These are phyloP conservation scores for Zaprionus ghesquierei DNA, from an alignment of 1,140 invertebrate species.

Conservation along the genomic window DNA sequence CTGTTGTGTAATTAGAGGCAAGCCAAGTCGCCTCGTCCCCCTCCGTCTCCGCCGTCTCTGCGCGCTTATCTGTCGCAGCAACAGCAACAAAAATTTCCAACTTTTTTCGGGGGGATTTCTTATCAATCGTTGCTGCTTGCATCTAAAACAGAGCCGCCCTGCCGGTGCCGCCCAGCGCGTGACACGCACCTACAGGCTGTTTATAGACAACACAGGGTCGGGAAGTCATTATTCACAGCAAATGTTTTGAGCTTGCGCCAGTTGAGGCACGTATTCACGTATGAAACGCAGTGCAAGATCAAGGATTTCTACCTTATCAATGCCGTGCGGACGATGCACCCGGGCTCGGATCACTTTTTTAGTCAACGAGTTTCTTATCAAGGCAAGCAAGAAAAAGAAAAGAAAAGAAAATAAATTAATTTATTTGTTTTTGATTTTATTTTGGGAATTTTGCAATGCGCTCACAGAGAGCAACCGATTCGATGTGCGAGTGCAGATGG, in stretches of 20 bases:
- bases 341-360: constrained; percentile 65
- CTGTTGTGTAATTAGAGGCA: constrained; percentile 58
- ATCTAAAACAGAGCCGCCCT: constrained; percentile 18
- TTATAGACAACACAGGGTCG: constrained; percentile 39
- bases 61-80: constrained; percentile 44
- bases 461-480: not conserved
- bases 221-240: constrained; percentile 6
- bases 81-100: constrained; percentile 7
- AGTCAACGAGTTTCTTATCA: constrained; percentile 78
- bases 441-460: not conserved
- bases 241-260: constrained; percentile 50
- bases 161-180: not conserved
- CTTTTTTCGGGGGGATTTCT: constrained; percentile 24
- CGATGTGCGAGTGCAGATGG: not conserved
- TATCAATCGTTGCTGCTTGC: constrained; percentile 56
- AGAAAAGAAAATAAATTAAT: constrained; percentile 7
- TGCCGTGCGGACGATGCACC: constrained; percentile 68
- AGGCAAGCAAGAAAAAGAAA: too few relatives aligned
- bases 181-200: not conserved
- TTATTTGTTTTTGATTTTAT: not conserved
- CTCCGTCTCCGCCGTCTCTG: not conserved
- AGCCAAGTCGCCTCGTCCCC: not conserved
- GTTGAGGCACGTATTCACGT: constrained; percentile 33
- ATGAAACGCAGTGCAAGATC: constrained; percentile 70
- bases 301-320: constrained; percentile 69